phyloP scores from a whole-genome alignment of 2,113 vertebrate species.

The Rhabdomys dilectus region DNA sequence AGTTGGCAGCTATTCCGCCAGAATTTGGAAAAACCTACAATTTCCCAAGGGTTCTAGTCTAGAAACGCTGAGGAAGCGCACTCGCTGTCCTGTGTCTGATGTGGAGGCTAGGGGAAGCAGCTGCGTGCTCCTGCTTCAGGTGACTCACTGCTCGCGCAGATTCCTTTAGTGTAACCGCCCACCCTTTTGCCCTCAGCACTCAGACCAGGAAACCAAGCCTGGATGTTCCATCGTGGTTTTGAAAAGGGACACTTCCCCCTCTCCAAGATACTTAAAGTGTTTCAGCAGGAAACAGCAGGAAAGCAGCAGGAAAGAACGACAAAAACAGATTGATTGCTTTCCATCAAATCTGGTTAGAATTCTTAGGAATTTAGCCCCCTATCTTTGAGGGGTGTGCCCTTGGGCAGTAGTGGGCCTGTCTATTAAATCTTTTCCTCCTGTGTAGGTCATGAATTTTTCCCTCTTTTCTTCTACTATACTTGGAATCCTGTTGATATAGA shows the following conservation, averaged over 20 bases:
- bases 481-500: slow-evolving; percentile 29
- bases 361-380: slow-evolving; percentile 5
- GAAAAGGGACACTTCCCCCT: not conserved
- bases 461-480: not conserved
- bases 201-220: not conserved
- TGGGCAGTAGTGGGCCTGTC: slow-evolving; percentile 1
- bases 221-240: not conserved
- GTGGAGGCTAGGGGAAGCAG: not conserved
- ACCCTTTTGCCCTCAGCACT: not conserved
- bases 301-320: not conserved
- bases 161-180: not conserved
- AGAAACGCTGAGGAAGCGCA: not conserved
- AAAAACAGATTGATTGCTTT: not conserved
- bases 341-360: slow-evolving; percentile 3
- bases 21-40: not conserved
- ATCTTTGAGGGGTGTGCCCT: not conserved
- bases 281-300: slow-evolving; percentile 1
- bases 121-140: not conserved
- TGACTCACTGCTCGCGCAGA: not conserved
- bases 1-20: not conserved
- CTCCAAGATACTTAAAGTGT: not conserved
- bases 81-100: not conserved
- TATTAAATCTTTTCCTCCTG: not conserved
- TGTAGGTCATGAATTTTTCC: not conserved
- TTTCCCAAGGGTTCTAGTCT: not conserved